Evolutionary conservation across 2,113 vertebrate species (phyloP), one percentile per base, ranked within the genome.

Genomic region (Corythoichthys intestinalis): DNA sequence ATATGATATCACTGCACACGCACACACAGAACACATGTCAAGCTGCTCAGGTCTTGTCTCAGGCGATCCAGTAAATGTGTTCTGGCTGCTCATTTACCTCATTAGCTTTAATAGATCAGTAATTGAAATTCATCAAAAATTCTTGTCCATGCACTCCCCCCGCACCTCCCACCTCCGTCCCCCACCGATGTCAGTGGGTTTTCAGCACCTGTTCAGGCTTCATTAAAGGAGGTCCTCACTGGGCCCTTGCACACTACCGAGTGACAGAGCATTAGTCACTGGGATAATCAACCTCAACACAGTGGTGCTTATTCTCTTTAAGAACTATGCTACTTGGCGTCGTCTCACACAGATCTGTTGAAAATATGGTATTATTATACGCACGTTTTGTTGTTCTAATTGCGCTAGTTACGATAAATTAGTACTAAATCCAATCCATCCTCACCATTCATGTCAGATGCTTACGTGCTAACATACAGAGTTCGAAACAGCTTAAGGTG

Each of bases 41-140:
- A 76, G 66, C 58, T 38, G 1, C 63, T 2, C 66, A 71, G 76
- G 72, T 76, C 84, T 82, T 49, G 71, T 86, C 86, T 87, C 76
- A 3, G 35, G 74, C 83, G 71, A 60, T 83, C 82, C 56, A 4
- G 78, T 78, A 86, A 87, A 89, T 87, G 86, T 56, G 77, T 88
- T 87, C 94, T 94, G 94, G 93, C 90, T 92, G 90, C 92, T 94
- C 93, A 94, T 94, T 95, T 94, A 95, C 91, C 91, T 94, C 93
- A 94, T 96, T 96, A 95, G 93, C 92, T 91, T 93, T 94, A 94
- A 95, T 95, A 92, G 94, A 94, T 94, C 93, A 94, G 94, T 94
- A 96, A 96, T 94, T 96, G 94, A 95, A 95, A 93, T 95, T 95
- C 94, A 94, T 96, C 94, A 94, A 90, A 93, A 94, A 94, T 93